Evolutionary conservation across 2,797 vertebrate species (phyloP), one percentile per base, ranked within the genome.

Genomic region (Argentina silus): DNA sequence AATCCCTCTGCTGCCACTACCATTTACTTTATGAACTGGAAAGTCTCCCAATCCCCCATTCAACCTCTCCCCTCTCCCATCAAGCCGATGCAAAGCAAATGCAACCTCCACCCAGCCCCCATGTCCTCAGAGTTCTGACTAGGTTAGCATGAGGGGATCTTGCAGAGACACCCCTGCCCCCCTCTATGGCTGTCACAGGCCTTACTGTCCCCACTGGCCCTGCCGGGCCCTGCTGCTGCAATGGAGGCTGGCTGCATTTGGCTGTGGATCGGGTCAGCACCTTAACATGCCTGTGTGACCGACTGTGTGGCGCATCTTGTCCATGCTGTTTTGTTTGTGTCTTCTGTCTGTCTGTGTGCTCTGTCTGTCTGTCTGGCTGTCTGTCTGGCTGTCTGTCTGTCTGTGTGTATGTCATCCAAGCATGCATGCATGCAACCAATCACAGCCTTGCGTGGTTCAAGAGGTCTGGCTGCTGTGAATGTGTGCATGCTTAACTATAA

Each of bases 1-100:
- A 59, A 76, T 78, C 68, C 78, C 75, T 78, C 48, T 75, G 77
- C 85, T 79, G 89, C 88, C 90, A 83, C 88, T 91, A 89, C 90
- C 73, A 72, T 86, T 93, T 92, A 92, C 90, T 92, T 91, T 5
- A 90, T 92, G 90, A 93, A 91, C 85, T 77, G 88, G 90, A 93
- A 91, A 76, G 48, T 42, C n/a, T 69, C 44, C 48, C 55, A 19
- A 79, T 85, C 79, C 75, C 84, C 85, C 85, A 89, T 88, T 82
- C 82, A 82, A 76, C 84, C 82, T 79, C 75, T 79, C 83, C 76
- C 70, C 36, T 55, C 76, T 83, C n/a, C 61, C 45, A 77, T 77
- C 50, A 72, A 55, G 77, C 84, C 82, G 77, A 84, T 74, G 81
- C 81, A 86, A 88, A 88, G 78, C 85, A 85, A 72, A 86, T 72